Evolutionary conservation across 2,888 invertebrate genomes (phyloP).

Genomic region (Macrophya alboannulata): DNA sequence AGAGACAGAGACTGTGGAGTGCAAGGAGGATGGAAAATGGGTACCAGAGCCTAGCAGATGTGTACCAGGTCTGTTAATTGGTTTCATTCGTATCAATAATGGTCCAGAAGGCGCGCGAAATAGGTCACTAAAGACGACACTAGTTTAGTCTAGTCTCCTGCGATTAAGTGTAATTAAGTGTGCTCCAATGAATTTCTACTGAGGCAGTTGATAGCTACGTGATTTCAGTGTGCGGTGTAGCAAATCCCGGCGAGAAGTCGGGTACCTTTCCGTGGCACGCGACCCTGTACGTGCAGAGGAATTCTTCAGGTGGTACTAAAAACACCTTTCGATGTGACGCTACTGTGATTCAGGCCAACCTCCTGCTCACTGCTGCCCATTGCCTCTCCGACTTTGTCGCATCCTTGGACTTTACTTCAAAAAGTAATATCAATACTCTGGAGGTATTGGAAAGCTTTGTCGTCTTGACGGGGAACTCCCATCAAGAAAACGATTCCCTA

Average conservation of each 20-base stretch:
- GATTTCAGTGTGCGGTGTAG: conserved; percentile 76
- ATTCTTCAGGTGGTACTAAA: conserved; percentile 41
- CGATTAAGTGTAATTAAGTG: neutral
- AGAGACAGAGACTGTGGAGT: conserved; percentile 66
- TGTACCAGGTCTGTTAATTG: conserved; percentile 72
- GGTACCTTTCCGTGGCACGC: conserved; percentile 79
- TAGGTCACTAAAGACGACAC: neutral
- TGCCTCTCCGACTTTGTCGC: conserved; percentile 73
- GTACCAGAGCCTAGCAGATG: conserved; percentile 75
- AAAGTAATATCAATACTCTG: neutral
- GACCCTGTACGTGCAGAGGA: conserved; percentile 63
- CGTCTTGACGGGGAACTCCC: conserved; percentile 76
- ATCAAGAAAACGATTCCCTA: conserved; percentile 71
- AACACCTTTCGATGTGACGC: conserved; percentile 77
- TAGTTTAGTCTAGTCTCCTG: too few species aligned
- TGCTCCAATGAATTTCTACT: neutral
- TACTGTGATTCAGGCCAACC: conserved; percentile 74
- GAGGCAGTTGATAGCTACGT: neutral
- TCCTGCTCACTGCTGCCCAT: conserved; percentile 79
- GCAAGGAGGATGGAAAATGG: conserved; percentile 73
- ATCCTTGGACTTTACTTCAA: neutral
- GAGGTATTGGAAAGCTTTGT: conserved; percentile 59
- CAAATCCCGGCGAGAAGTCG: conserved; percentile 42
- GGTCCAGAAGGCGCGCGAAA: neutral
- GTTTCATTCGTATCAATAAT: neutral